Percentiles rank a stretch among this genome's conserved stretches.
phyloP scores from a whole-genome alignment of 1,140 invertebrate genomes.

The Agrypnia vestita region DNA sequence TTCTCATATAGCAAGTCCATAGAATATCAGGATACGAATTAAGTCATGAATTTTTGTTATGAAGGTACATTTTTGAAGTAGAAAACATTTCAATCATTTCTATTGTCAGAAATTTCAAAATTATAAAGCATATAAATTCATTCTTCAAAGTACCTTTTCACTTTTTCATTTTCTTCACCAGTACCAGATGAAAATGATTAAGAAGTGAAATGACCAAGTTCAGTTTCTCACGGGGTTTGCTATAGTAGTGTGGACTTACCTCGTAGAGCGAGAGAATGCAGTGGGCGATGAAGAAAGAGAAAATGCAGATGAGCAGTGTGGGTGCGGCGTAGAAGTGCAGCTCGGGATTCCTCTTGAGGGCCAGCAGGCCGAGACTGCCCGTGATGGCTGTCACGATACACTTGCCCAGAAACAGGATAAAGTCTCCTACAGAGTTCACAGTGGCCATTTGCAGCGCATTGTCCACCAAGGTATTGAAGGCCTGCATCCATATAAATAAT shows the following conservation, averaged over 20 bases:
- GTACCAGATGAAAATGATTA: too few relatives aligned
- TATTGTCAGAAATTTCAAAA: too few relatives aligned
- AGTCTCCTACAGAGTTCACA: slow-evolving; percentile 95
- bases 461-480: slow-evolving; percentile 86
- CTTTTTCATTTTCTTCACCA: too few relatives aligned
- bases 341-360: slow-evolving; percentile 81
- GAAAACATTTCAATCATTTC: too few relatives aligned
- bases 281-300: slow-evolving; percentile 94
- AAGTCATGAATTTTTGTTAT: too few relatives aligned
- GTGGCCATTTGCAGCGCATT: slow-evolving; percentile 92
- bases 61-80: too few relatives aligned
- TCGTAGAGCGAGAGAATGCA: slow-evolving; percentile 95
- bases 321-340: slow-evolving; percentile 90
- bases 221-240: too few relatives aligned
- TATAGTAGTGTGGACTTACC: slow-evolving; percentile 73
- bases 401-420: slow-evolving; percentile 95
- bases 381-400: slow-evolving; percentile 88
- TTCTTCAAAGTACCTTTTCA: not conserved
- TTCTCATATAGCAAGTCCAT: too few relatives aligned
- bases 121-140: too few relatives aligned
- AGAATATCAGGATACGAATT: too few relatives aligned
- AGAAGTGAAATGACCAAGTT: too few relatives aligned
- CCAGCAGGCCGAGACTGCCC: slow-evolving; percentile 81
- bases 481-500: slow-evolving; percentile 71
- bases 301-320: slow-evolving; percentile 89